A percentile compares a stretch with the other conserved stretches of the same genome.
These are phyloP conservation scores for Epizoanthus illoricatus DNA, from an alignment of 92 coral and sea anemone genomes.

Conservation along the genomic window DNA sequence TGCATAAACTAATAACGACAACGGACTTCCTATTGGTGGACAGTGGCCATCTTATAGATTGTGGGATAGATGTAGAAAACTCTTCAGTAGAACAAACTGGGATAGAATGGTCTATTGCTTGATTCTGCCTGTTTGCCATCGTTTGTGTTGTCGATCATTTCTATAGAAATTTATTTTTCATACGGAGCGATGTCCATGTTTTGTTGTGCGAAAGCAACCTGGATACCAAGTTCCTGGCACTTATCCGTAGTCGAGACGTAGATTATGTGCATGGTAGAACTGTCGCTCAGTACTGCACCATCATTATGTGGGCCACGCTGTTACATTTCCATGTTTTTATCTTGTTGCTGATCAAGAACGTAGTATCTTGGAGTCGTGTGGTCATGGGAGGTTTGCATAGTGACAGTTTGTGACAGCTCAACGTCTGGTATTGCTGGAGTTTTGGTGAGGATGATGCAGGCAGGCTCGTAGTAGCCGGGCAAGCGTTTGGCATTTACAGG, in stretches of 20 bases:
- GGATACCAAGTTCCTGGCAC: background rate
- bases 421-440: background rate
- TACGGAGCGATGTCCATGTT: no score
- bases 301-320: background rate
- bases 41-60: no score
- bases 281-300: background rate
- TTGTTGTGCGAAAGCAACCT: background rate
- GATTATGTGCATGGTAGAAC: background rate
- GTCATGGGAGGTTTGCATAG: background rate
- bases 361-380: background rate
- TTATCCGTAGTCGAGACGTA: no score
- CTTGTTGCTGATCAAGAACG: background rate
- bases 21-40: no score
- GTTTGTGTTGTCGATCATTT: no score
- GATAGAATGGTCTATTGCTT: no score
- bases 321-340: background rate
- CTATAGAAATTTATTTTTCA: no score
- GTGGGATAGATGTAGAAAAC: no score
- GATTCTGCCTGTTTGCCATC: no score
- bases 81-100: no score
- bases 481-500: conserved; percentile 33
- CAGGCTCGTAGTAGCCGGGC: conserved; percentile 30
- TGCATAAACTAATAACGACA: no score
- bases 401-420: background rate
- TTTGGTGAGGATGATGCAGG: conserved; percentile 21